Evolutionary conservation across 2,888 invertebrate species (phyloP), one percentile per base, ranked within the genome.

Genomic region (Ochropleura leucogaster): DNA sequence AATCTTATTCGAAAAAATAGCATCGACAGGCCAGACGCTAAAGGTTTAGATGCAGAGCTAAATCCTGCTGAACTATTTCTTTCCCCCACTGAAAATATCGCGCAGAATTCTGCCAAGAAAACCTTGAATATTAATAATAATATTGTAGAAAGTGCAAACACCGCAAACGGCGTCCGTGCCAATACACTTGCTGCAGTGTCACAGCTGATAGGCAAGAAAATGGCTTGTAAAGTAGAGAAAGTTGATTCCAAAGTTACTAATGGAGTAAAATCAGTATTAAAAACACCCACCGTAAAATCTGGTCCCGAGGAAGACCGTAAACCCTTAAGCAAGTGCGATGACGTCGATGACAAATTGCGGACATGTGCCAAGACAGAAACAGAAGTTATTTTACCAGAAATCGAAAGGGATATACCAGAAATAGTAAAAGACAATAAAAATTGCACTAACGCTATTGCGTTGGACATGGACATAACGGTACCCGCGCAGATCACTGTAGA

Each of bases 1-100:
- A 97, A 96, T 88, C 92, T 97, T 64, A 93, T 97, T 79, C 94
- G 96, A 80, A 97, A 97, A 91, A 97, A 97, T 87, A 97, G 97
- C 88, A 95, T 97, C 62, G 97, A 97, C 78, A 94, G 97, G 86
- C 89, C 92, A 12, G 95, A 94, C 59, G 89, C 95, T 82, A 92
- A 95, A 89, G 89, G 92, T 79, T 90, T 96, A 83, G 93, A 97
- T 88, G 91, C 91, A 87, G 90, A 96, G 88, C 82, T 94, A 77
- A 93, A 96, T 85, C 96, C 96, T 79, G 95, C 96, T 70, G 93
- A 97, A 91, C 89, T 97, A 87, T 95, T 96, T 90, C 90, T 96
- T 87, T 87, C 93, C 66, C 92, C 94, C 1, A 95, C 88, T 82
- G 96, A 95, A 91, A 96, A 89, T 87, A 87, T 89, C 59, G 85